Evolutionary conservation across 1,140 invertebrate species (phyloP).

Genomic region (Halesus radiatus): DNA sequence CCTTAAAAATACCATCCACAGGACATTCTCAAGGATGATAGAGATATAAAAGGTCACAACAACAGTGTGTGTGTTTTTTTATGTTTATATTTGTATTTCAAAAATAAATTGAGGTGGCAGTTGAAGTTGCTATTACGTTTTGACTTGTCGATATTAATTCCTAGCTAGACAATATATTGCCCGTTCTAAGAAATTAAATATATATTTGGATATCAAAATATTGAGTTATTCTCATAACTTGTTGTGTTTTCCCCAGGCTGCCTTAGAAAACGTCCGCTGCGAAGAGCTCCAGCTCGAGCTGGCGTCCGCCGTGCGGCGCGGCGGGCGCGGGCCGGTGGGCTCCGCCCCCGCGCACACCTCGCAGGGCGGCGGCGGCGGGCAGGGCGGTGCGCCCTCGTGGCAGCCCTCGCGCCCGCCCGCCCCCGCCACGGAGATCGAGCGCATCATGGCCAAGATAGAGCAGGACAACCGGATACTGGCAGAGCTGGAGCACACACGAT

Average conservation of each 20-base stretch:
- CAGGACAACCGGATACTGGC: constrained; percentile 89
- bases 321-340: constrained; percentile 58
- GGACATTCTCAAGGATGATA: no score
- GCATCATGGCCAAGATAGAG: constrained; percentile 95
- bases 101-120: no score
- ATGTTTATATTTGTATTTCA: no score
- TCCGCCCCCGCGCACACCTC: constrained; percentile 60
- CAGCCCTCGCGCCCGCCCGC: constrained; percentile 71
- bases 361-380: constrained; percentile 62
- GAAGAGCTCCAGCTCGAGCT: constrained; percentile 91
- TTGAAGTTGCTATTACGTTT: no score
- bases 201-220: no score
- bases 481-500: constrained; percentile 87
- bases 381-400: constrained; percentile 60
- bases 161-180: no score
- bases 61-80: no score
- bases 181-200: no score
- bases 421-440: constrained; percentile 87
- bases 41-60: no score
- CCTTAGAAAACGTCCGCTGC: constrained; percentile 89
- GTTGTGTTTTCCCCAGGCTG: constrained; percentile 70
- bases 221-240: no score
- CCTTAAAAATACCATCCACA: no score
- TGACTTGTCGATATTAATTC: no score
- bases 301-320: constrained; percentile 71